Percentiles rank a stretch among this genome's conserved stretches.
Evolutionary conservation across 2,797 vertebrate species (phyloP).

Genomic region (Enteromius anoplus): DNA sequence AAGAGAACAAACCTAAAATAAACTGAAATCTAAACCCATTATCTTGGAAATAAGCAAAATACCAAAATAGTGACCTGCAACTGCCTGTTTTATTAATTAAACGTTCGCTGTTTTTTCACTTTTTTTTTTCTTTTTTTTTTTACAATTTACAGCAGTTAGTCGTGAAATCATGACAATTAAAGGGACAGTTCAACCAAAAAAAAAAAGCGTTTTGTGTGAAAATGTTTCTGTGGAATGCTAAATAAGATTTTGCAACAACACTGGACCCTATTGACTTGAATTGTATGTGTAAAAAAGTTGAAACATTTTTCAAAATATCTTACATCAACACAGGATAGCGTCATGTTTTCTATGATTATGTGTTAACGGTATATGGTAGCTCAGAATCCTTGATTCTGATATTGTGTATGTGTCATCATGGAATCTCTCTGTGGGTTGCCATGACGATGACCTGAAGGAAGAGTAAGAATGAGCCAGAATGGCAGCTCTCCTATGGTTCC

Average conservation of each 20-base stretch:
- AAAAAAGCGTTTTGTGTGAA: neutral
- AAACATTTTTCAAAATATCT: neutral
- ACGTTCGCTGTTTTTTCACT: neutral
- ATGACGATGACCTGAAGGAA: conserved; percentile 49
- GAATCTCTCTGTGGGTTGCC: conserved; percentile 51
- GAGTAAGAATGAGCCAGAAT: conserved; percentile 52
- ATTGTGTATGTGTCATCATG: conserved; percentile 52
- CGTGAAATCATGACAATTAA: neutral
- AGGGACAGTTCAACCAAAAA: neutral
- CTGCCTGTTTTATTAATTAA: neutral
- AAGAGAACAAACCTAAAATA: neutral
- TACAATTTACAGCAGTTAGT: neutral
- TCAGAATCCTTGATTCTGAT: conserved; percentile 14
- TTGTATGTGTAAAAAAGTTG: neutral
- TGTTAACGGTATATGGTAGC: conserved; percentile 8
- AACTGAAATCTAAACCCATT: neutral
- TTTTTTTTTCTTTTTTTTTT: neutral
- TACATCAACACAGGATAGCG: neutral
- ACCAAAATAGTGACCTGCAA: neutral
- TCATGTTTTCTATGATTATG: neutral
- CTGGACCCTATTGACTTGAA: neutral
- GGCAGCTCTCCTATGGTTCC: conserved; percentile 55
- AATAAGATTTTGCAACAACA: neutral
- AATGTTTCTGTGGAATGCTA: neutral
- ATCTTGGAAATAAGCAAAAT: neutral